Conservation (phyloP, 2,888 invertebrate genomes). For the Melolontha melolontha region DNA sequence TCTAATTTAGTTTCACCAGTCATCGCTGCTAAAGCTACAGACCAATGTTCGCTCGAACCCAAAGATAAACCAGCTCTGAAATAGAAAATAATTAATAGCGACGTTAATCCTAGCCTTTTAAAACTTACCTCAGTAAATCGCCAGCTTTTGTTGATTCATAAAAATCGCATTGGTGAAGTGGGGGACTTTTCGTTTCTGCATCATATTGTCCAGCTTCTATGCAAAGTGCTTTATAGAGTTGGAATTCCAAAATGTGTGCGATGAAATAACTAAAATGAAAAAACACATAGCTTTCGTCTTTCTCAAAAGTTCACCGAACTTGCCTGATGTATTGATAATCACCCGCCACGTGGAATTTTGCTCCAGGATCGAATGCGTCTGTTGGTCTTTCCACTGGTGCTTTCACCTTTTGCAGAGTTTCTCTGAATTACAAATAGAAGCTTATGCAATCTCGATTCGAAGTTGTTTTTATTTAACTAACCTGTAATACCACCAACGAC, state of each 20-base stretch:
- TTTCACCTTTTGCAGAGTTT: constrained; percentile 64
- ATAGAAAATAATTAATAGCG: too few species aligned
- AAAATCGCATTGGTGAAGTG: constrained; percentile 80
- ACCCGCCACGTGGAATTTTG: constrained; percentile 65
- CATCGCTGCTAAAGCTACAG: constrained; percentile 70
- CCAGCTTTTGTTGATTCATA: constrained; percentile 77
- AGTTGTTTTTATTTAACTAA: constrained; percentile 9
- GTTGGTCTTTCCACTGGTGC: constrained; percentile 62
- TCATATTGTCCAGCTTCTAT: constrained; percentile 73
- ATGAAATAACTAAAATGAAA: constrained; percentile 68
- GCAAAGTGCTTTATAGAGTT: constrained; percentile 78
- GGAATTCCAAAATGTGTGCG: constrained; percentile 79
- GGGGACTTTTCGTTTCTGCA: constrained; percentile 66
- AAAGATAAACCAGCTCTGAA: constrained; percentile 66
- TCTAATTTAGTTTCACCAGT: constrained; percentile 70
- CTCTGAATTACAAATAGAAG: constrained; percentile 51
- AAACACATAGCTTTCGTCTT: not conserved
- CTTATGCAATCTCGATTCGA: not conserved
- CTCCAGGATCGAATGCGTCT: constrained; percentile 65
- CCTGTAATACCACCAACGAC: constrained; percentile 63
- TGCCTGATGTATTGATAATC: constrained; percentile 64
- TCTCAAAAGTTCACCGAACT: constrained; percentile 29
- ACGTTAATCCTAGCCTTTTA: too few species aligned
- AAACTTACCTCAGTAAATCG: constrained; percentile 68
- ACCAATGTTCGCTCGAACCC: constrained; percentile 68